Evolutionary conservation across 2,113 vertebrate species (phyloP).

Genomic region (Elachura formosa): DNA sequence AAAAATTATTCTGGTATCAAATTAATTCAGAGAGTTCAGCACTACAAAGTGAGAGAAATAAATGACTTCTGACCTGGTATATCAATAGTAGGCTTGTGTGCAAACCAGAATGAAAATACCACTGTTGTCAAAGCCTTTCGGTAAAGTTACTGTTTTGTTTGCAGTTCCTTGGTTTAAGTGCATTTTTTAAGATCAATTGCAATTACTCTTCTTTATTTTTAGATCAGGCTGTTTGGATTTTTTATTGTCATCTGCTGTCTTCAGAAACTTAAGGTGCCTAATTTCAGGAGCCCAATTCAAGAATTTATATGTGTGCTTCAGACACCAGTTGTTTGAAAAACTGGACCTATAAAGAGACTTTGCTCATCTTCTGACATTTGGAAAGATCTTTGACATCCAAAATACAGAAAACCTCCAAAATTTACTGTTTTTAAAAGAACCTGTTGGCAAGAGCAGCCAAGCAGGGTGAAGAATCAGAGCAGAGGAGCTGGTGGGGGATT

Average conservation of each 20-base stretch:
- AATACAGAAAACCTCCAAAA: background rate
- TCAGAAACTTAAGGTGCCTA: background rate
- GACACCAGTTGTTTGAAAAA: background rate
- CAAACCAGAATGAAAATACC: background rate
- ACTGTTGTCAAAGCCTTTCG: background rate
- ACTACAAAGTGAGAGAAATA: background rate
- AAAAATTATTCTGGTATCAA: background rate
- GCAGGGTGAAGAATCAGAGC: background rate
- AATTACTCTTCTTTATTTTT: background rate
- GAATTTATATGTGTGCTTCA: background rate
- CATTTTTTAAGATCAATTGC: background rate
- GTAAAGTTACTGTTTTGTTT: background rate
- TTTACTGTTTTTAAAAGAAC: background rate
- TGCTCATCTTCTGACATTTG: background rate
- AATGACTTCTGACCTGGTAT: background rate
- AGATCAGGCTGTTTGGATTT: accelerated
- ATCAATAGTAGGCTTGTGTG: background rate
- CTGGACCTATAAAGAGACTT: background rate
- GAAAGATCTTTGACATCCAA: background rate
- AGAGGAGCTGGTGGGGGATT: background rate
- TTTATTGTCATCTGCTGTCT: background rate
- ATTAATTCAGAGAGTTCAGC: background rate
- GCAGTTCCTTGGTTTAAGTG: background rate
- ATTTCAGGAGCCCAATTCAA: background rate
- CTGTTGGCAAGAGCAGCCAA: background rate